Evolutionary conservation across 2,888 invertebrate genomes (phyloP), one percentile per base, ranked within the genome.

Genomic region (Taenaris catops): DNA sequence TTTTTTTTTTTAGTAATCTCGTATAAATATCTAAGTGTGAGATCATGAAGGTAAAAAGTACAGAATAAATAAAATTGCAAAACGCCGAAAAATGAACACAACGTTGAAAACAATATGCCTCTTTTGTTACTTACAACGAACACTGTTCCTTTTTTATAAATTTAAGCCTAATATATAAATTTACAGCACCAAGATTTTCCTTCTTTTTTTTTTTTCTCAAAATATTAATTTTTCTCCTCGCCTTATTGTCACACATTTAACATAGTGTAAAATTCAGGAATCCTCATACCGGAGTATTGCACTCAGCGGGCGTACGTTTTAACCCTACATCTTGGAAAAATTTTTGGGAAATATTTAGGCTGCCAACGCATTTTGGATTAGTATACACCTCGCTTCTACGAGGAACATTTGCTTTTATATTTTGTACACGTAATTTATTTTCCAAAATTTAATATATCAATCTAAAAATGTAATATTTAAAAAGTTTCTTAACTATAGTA

Each of bases 151-250:
- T 71, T 63, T 73, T 63, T 73, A 76, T 79, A 70, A 74, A 79
- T 83, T 86, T 84, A 86, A 84, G 83, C 84, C 84, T 84, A 86
- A 84, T 86, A 84, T 84, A 86, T 84, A 74, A 84, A 80, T 86
- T 86, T 83, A 81, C 86, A 86, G 86, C 86, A 86, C 86, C 86
- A 86, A 86, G 81, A 79, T 83, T 81, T 84, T 78, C 75, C 69
- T n/a, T 79, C 78, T 75, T 47, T 32, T 27, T 26, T 81, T 14
- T 81, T 3, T 3, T 4, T 79, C 76, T 79, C 80, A 83, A 84
- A 83, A 83, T 81, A 80, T 71, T 70, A 61, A 49, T 55, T 68
- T 79, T 73, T 81, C 72, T 81, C 72, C 80, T 81, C 76, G 78
- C 83, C 75, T 86, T 86, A 84, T 86, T 84, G 86, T 86, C 86